Base-by-base conservation (phyloP, 1,140 invertebrate genomes). In the Probaryconus sp. region DNA sequence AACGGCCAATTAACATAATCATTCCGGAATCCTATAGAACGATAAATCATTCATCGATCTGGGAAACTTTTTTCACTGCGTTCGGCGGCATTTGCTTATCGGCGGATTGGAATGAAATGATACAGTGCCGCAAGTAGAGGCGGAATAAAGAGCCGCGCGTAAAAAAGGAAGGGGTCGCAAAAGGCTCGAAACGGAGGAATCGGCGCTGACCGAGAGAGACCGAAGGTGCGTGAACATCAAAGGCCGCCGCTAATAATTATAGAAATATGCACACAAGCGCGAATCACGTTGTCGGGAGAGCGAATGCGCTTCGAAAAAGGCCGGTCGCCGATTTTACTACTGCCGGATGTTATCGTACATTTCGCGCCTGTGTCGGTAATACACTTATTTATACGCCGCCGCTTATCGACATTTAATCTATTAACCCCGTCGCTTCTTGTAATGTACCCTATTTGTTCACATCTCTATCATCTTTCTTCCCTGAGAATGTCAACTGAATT, bases 171-270 rank as follows among this genome's bases (percentile, higher is more conserved):
- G 35, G 74, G 40, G 14, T 35, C 55, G 63, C 47, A 76, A 61
- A 50, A 65, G 64, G 16, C 21, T 33, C 58, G 21, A 67, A 74
- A 68, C 61, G 48, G 63, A 71, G 48, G 18, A 43, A 43, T 28
- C 18, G 6, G 7, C 30, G 31, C 20, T 51, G 70, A 17, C 65
- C 17, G 43, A 60, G 47, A 17, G 68, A 38, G 74, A 73, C 58
- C 58, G 26, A 70, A 56, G 60, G 45, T 64, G 7, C 16, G 40
- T 13, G 50, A 24, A 80, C 77, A 84, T 86, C 83, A 87, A 86
- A 86, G 82, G 69, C 73, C 31, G 73, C 85, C 84, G 85, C 78
- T 83, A 85, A 85, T 87, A 86, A 87, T 86, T 87, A 87, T 81
- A 85, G 82, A 86, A 87, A 86, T 87, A 87, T 85, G 81, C 77